Base-by-base conservation (phyloP, 2,797 vertebrate species). In the Darevskia mixta region DNA sequence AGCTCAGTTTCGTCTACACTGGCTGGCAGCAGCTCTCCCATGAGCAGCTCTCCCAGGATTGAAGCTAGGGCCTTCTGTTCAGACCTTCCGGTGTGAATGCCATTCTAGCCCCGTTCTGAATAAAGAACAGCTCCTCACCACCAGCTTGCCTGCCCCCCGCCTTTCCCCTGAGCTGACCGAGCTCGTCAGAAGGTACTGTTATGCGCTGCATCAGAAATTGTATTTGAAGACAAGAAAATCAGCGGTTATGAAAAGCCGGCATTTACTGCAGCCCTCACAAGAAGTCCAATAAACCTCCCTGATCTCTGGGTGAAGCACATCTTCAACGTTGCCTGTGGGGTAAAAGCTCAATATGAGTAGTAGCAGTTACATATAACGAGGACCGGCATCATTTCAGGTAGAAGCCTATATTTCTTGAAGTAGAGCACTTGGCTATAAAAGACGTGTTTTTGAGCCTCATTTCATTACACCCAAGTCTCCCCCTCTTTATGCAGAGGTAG, bases 401-500 rank as follows among this genome's bases (percentile, higher is more conserved):
- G 3, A 45, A 87, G 58, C 38, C 11, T 43, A 32, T 81, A 25
- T 81, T 87, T 73, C 78, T 75, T 82, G 73, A 23, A 38, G 11
- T 32, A 32, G 75, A 75, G 23, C 64, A 20, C 17, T 27, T 77
- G 73, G 32, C 43, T 83, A 67, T 66, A 77, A 41, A 41, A 35
- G 75, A 76, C 13, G 9, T 41, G 20, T 45, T 84, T 84, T 75
- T 45, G 55, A 35, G 87, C 71, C 29, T n/a, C 75, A 64, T 67
- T 77, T 76, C 41, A 82, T 41, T 43, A 82, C 38, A 75, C 29
- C 79, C 80, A 82, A 55, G 45, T 35, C 64, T 72, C 29, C 79
- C 38, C 61, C 88, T 79, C 86, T 82, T 69, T 61, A 87, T 23
- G 32, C 15, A n/a, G 83, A 85, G 73, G 35, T 27, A 61, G 71